phyloP scores from a whole-genome alignment of 2,113 vertebrate species.

The Petroica traversi region DNA sequence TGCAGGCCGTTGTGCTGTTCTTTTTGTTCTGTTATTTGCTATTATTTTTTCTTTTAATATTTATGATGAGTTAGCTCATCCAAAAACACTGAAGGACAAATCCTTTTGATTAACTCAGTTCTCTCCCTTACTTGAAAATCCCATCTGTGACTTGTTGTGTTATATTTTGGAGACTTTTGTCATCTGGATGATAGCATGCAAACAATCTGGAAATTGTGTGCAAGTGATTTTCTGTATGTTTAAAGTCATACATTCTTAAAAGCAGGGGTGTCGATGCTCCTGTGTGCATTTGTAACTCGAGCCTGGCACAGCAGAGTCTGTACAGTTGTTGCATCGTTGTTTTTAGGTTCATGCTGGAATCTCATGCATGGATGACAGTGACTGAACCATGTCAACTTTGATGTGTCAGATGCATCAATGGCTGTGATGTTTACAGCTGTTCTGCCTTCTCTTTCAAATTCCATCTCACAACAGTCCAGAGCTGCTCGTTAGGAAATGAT shows the following conservation, averaged over 20 bases:
- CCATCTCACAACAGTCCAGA: constrained; percentile 22
- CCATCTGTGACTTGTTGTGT: not conserved
- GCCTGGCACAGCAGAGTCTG: not conserved
- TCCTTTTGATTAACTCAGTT: not conserved
- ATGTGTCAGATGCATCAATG: constrained; percentile 46
- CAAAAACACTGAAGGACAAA: constrained; percentile 6
- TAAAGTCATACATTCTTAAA: constrained; percentile 20
- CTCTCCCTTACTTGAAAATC: not conserved
- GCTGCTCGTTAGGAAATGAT: constrained; percentile 8
- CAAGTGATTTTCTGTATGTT: not conserved
- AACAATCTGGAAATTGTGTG: not conserved
- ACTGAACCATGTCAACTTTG: constrained; percentile 48
- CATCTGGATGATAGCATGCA: not conserved
- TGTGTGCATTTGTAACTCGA: not conserved
- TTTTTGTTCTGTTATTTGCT: not conserved
- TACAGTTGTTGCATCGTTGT: constrained; percentile 71
- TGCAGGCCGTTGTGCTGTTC: not conserved
- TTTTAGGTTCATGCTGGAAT: constrained; percentile 65
- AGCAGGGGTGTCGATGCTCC: not conserved
- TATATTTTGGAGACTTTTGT: constrained; percentile 14
- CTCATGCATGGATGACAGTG: constrained; percentile 51
- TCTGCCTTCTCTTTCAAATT: constrained; percentile 55
- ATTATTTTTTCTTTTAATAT: not conserved
- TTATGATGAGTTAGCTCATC: not conserved
- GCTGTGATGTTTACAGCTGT: constrained; percentile 72